These are phyloP conservation scores for Ornithoptera alexandrae DNA, from an alignment of 2,888 invertebrate genomes.

Conservation along the genomic window DNA sequence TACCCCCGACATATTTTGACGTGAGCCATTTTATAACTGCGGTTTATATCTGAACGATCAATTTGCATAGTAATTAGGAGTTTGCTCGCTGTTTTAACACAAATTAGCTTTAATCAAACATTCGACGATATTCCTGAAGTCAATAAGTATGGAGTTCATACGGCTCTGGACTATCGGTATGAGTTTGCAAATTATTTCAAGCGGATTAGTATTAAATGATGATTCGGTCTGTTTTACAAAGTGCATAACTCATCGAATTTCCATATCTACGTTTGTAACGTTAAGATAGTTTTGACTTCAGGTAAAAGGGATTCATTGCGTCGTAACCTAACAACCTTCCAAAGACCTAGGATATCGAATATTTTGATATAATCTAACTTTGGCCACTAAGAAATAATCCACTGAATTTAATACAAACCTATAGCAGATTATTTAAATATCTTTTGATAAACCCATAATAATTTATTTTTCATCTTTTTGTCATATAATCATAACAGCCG, in stretches of 20 bases:
- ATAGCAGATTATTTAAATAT: too few relatives aligned
- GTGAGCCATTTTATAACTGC: conserved; percentile 57
- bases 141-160: conserved; percentile 30
- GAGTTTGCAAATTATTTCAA: conserved; percentile 11
- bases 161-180: conserved; percentile 6
- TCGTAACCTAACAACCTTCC: too few relatives aligned
- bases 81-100: conserved; percentile 64
- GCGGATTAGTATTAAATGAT: not conserved
- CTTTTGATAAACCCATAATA: too few relatives aligned
- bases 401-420: too few relatives aligned
- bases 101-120: conserved; percentile 65
- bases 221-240: not conserved
- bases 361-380: too few relatives aligned
- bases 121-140: conserved; percentile 45
- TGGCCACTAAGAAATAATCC: too few relatives aligned
- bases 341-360: too few relatives aligned
- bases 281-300: too few relatives aligned
- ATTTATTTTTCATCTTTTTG: too few relatives aligned
- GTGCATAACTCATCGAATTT: not conserved
- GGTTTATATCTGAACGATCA: conserved; percentile 64
- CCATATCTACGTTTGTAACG: too few relatives aligned
- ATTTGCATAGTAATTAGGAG: conserved; percentile 75
- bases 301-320: too few relatives aligned
- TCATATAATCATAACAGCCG: too few relatives aligned
- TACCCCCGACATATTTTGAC: conserved; percentile 20